A percentile compares a stretch with the other conserved stretches of the same genome.
Evolutionary conservation across 2,888 invertebrate genomes (phyloP).

Genomic region (Serrognathus titanus): DNA sequence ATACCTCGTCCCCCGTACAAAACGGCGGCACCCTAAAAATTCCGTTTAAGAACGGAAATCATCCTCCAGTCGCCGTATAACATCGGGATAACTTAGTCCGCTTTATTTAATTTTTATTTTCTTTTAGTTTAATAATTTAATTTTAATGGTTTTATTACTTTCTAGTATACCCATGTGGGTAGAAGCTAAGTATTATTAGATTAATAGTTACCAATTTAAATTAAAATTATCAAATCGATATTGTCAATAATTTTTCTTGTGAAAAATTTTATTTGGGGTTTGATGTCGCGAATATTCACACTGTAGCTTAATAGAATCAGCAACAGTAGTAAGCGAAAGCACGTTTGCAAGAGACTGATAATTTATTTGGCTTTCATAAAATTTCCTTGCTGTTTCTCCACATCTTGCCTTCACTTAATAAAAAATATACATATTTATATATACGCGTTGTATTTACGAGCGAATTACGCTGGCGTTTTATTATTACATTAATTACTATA

Average conservation of each 20-base stretch:
- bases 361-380: no score
- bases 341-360: no score
- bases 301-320: no score
- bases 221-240: not conserved
- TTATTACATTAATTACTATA: no score
- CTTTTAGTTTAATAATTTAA: not conserved
- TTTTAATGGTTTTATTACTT: not conserved
- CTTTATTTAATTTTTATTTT: not conserved
- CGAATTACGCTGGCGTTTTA: no score
- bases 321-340: no score
- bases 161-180: not conserved
- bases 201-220: not conserved
- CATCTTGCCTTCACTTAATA: no score
- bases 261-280: no score
- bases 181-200: constrained; percentile 1
- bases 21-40: constrained; percentile 9
- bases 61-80: constrained; percentile 12
- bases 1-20: constrained; percentile 16
- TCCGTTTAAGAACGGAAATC: constrained; percentile 6
- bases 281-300: no score
- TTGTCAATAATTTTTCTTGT: not conserved
- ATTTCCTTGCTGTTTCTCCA: no score
- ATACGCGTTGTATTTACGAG: no score
- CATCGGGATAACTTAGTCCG: not conserved
- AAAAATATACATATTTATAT: no score